phyloP scores from a whole-genome alignment of 2,113 vertebrate species.

The Alosa alosa region DNA sequence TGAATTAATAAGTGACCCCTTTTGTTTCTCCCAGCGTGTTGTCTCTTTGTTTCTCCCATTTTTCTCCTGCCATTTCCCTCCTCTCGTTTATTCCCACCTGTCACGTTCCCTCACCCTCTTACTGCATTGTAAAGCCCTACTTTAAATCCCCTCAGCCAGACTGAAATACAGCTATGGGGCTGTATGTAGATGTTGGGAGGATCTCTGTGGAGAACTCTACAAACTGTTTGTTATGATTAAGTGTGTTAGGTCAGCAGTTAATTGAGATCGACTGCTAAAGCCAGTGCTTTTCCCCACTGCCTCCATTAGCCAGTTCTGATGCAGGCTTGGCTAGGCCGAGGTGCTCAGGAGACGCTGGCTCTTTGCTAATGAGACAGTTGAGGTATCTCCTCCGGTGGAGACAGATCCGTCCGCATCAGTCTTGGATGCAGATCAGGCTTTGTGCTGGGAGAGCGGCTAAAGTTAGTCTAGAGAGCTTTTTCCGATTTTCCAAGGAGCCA shows the following conservation, averaged over 20 bases:
- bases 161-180: background rate
- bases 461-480: background rate
- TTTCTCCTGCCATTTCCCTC: background rate
- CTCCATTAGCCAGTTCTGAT: background rate
- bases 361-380: background rate
- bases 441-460: background rate
- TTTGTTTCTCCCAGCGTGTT: too few relatives aligned
- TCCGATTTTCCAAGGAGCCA: background rate
- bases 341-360: background rate
- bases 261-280: background rate
- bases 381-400: background rate
- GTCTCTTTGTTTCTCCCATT: too few relatives aligned
- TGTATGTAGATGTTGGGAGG: background rate
- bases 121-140: background rate
- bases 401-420: background rate
- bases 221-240: background rate
- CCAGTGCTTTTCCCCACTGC: background rate
- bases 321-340: background rate
- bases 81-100: background rate
- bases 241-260: background rate
- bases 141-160: background rate
- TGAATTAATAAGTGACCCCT: background rate
- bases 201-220: background rate
- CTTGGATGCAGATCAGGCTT: background rate
- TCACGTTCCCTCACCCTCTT: background rate